A percentile compares a stretch with the other conserved stretches of the same genome.
phyloP scores from a whole-genome alignment of 2,888 invertebrate species.

The Pristionchus japonicus region DNA sequence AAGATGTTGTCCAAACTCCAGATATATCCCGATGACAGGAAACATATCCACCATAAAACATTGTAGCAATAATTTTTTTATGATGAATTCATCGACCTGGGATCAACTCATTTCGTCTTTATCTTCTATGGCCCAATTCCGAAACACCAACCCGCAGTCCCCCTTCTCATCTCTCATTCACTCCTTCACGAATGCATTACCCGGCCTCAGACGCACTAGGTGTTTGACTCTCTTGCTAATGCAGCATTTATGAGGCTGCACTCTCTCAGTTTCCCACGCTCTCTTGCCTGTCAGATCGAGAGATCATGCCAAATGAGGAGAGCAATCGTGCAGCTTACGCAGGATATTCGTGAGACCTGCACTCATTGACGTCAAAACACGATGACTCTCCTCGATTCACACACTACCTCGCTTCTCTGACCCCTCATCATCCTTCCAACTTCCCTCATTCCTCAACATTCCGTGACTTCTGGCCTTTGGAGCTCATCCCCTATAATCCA shows the following conservation, averaged over 20 bases:
- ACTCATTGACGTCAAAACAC: background rate
- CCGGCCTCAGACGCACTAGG: background rate
- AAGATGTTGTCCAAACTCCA: too few relatives aligned
- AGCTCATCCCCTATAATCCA: background rate
- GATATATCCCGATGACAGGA: background rate
- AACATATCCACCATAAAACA: background rate
- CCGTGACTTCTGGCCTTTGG: background rate
- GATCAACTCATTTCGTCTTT: background rate
- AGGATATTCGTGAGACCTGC: background rate
- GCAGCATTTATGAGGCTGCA: background rate
- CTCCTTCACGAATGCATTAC: conserved; percentile 10
- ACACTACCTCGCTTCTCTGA: too few relatives aligned
- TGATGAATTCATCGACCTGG: too few relatives aligned
- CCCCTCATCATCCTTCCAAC: background rate
- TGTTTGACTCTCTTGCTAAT: conserved; percentile 13
- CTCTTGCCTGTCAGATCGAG: background rate
- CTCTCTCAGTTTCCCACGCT: background rate
- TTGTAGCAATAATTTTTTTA: too few relatives aligned
- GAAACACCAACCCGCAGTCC: background rate
- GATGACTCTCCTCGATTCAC: too few relatives aligned
- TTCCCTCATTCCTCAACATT: background rate
- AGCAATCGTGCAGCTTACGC: background rate
- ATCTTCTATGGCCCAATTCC: background rate
- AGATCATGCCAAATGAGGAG: background rate
- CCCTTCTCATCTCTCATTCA: background rate